Evolutionary conservation across 92 coral and sea anemone species (phyloP).

Genomic region (Porites rus): DNA sequence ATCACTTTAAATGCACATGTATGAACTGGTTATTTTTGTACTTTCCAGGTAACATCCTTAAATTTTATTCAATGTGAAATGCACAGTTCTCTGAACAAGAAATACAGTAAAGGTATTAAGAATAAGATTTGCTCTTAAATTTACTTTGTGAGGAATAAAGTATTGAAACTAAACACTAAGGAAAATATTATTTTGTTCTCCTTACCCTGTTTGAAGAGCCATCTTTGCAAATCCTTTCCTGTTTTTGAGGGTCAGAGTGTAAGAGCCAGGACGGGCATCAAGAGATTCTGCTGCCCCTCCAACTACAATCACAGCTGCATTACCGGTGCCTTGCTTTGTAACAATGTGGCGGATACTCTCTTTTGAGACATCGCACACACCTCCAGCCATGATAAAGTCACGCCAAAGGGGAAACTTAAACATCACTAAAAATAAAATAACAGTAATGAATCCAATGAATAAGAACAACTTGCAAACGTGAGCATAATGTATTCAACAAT

Average conservation of each 20-base stretch:
- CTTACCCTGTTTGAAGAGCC: conserved; percentile 96
- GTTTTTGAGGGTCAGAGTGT: conserved; percentile 83
- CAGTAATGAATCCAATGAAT: background rate
- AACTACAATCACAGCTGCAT: conserved; percentile 92
- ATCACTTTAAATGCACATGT: no score
- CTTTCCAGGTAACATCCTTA: no score
- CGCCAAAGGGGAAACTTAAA: conserved; percentile 93
- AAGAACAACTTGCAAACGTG: no score
- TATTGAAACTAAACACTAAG: no score
- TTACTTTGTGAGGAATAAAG: background rate
- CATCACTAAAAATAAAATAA: conserved; percentile 66
- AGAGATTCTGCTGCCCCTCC: conserved; percentile 99
- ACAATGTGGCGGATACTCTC: conserved; percentile 84
- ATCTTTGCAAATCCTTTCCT: conserved; percentile 97
- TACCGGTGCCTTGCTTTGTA: conserved; percentile 85
- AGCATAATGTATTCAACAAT: no score
- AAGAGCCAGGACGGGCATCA: conserved; percentile 95
- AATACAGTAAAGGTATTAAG: background rate
- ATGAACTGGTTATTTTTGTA: no score
- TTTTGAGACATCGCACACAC: conserved; percentile 92
- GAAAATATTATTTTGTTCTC: background rate
- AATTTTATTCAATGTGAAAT: no score
- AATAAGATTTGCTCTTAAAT: background rate
- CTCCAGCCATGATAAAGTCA: conserved; percentile 93
- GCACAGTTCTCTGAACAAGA: background rate